phyloP scores from a whole-genome alignment of 2,113 vertebrate species.

The Limnothrissa miodon region DNA sequence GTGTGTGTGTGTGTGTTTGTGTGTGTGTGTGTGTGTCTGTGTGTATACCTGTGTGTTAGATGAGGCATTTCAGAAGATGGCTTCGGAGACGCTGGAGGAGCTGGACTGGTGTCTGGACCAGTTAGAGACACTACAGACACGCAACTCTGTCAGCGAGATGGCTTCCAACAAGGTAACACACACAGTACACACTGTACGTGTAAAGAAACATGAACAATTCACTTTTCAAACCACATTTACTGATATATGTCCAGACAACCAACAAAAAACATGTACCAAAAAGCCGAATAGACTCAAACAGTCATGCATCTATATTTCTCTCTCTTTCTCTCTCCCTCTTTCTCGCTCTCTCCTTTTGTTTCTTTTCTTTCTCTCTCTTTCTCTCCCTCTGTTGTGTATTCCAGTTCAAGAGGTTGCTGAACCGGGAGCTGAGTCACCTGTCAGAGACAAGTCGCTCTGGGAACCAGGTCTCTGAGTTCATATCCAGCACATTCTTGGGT shows the following conservation, averaged over 20 bases:
- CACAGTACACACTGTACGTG: not conserved
- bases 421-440: conserved; percentile 76
- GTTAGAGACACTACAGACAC: too few species aligned
- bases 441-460: conserved; percentile 80
- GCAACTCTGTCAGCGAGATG: too few species aligned
- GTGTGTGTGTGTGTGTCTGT: not conserved
- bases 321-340: not conserved
- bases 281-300: too few species aligned
- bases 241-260: not conserved
- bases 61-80: not conserved
- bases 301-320: conserved; percentile 11
- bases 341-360: not conserved
- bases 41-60: not conserved
- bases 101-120: not conserved
- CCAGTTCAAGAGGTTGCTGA: conserved; percentile 82
- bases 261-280: too few species aligned
- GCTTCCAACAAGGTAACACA: not conserved
- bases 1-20: not conserved
- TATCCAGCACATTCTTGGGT: conserved; percentile 77
- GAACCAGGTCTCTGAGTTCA: conserved; percentile 83
- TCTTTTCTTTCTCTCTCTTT: not conserved
- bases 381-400: not conserved
- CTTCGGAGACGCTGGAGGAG: not conserved
- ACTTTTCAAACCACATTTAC: not conserved
- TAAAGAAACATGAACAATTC: not conserved